These are phyloP conservation scores for Lasioglossum villosulum DNA, from an alignment of 2,888 invertebrate species.

Conservation along the genomic window DNA sequence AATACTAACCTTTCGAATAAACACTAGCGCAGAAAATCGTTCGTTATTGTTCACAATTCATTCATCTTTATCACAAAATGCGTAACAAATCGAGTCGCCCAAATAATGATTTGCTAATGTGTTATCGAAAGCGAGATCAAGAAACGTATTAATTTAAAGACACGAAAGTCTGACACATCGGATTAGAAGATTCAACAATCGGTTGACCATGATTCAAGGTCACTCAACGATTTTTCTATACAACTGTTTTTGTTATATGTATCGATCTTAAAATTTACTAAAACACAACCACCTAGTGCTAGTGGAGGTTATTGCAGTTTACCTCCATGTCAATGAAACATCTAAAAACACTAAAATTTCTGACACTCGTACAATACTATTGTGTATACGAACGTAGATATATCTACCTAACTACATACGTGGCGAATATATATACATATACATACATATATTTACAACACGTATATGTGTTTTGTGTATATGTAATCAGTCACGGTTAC, in stretches of 20 bases:
- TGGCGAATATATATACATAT: conserved; percentile 39
- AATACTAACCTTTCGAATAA: conserved; percentile 54
- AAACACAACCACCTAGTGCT: conserved; percentile 6
- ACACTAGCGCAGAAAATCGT: conserved; percentile 11
- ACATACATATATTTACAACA: not conserved
- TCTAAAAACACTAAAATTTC: conserved; percentile 60
- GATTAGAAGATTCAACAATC: conserved; percentile 73
- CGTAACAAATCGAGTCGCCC: not conserved
- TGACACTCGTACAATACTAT: conserved; percentile 19
- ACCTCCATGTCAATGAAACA: conserved; percentile 71
- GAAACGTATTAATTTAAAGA: conserved; percentile 55
- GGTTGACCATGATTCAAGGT: conserved; percentile 71
- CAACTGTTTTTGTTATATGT: conserved; percentile 16
- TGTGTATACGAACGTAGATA: conserved; percentile 10
- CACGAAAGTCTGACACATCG: conserved; percentile 73
- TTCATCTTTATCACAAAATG: not conserved
- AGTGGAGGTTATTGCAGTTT: conserved; percentile 55
- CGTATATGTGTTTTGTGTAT: conserved; percentile 20
- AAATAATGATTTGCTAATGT: conserved; percentile 12
- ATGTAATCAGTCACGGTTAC: conserved; percentile 35
- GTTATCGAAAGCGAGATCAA: conserved; percentile 17
- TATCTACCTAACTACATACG: conserved; percentile 37
- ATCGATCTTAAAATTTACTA: conserved; percentile 1
- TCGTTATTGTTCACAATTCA: conserved; percentile 45
- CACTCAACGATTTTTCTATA: conserved; percentile 54